phyloP scores from a whole-genome alignment of 2,888 invertebrate species.

The Sicus ferrugineus region DNA sequence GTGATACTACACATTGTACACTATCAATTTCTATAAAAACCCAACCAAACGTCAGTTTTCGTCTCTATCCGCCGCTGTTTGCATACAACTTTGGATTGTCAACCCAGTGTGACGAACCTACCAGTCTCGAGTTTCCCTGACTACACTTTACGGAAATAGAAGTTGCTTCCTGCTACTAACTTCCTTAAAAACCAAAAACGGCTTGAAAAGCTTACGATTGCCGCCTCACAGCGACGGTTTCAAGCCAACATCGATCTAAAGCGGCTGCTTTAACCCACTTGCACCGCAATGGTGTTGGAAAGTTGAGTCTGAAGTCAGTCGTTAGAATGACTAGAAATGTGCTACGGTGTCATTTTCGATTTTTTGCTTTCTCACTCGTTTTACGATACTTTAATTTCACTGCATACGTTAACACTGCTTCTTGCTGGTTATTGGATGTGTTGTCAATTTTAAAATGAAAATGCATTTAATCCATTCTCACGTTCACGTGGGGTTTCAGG shows the following conservation, averaged over 20 bases:
- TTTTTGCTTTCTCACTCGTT: neutral
- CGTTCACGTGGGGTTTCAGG: neutral
- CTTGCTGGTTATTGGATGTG: neutral
- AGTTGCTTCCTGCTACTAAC: neutral
- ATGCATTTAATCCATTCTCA: slow-evolving; percentile 1
- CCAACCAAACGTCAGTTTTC: no score
- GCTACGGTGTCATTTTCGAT: slow-evolving; percentile 5
- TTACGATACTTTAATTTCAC: neutral
- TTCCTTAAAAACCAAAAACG: no score
- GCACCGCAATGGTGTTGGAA: neutral
- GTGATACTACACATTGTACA: no score
- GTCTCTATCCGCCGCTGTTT: no score
- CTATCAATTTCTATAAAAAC: no score
- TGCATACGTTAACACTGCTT: neutral
- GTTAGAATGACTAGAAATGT: neutral
- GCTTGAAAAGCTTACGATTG: no score
- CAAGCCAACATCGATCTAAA: no score
- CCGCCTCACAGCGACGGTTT: no score
- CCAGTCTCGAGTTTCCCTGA: no score
- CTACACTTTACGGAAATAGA: slow-evolving; percentile 11
- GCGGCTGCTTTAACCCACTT: neutral
- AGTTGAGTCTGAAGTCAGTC: slow-evolving; percentile 1
- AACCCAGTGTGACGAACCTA: no score
- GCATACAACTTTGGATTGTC: no score
- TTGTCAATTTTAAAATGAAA: neutral